Evolutionary conservation across 2,888 invertebrate species (phyloP).

Genomic region (Bellardia pandia): DNA sequence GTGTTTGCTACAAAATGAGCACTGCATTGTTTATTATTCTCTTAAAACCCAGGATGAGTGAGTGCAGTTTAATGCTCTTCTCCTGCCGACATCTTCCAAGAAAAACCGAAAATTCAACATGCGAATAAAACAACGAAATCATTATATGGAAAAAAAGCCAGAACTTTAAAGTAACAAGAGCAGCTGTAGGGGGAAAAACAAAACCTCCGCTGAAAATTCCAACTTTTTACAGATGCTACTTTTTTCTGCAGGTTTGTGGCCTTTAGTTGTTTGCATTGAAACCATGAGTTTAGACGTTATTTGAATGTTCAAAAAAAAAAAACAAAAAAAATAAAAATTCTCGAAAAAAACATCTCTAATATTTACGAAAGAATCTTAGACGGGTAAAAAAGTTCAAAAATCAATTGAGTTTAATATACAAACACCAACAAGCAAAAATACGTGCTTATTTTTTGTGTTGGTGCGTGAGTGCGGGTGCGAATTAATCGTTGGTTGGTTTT

Average conservation of each 20-base stretch:
- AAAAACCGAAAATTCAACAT: slow-evolving; percentile 31
- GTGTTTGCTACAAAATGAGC: background rate
- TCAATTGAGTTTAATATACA: slow-evolving; percentile 62
- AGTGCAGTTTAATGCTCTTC: slow-evolving; percentile 52
- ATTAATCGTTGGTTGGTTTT: slow-evolving; percentile 49
- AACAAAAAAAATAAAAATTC: slow-evolving; percentile 2
- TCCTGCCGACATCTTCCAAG: slow-evolving; percentile 46
- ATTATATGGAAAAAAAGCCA: background rate
- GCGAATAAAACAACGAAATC: slow-evolving; percentile 8
- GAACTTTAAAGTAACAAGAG: background rate
- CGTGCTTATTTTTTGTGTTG: slow-evolving; percentile 32
- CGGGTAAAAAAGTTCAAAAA: slow-evolving; percentile 49
- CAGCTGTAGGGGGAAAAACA: background rate
- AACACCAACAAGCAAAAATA: slow-evolving; percentile 40
- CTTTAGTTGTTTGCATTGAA: slow-evolving; percentile 66
- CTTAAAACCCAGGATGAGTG: slow-evolving; percentile 40
- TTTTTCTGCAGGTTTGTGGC: slow-evolving; percentile 35
- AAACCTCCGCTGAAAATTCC: background rate
- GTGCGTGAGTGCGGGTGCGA: slow-evolving; percentile 27
- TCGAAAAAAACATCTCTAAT: background rate
- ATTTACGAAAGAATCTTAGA: slow-evolving; percentile 34
- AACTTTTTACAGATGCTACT: slow-evolving; percentile 61
- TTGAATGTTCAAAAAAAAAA: slow-evolving; percentile 35
- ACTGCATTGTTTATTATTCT: slow-evolving; percentile 43
- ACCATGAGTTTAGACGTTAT: slow-evolving; percentile 68